Conservation (phyloP, 2,888 invertebrate genomes). For the Hydropsyche betteni region DNA sequence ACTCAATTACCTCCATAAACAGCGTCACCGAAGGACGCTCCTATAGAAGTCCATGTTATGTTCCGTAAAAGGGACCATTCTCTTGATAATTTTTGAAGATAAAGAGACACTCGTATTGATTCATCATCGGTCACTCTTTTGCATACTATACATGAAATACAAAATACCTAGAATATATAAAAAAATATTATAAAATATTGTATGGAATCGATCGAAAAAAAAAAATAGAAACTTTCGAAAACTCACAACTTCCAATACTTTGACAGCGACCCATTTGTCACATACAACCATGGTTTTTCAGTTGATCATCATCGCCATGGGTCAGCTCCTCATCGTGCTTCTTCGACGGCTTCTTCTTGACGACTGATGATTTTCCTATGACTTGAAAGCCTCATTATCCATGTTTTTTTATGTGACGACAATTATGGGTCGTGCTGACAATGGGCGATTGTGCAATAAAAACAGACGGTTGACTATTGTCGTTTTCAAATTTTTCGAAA, state of each 20-base stretch:
- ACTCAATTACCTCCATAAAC: constrained; percentile 67
- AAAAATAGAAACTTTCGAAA: background rate
- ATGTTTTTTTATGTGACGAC: background rate
- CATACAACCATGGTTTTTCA: constrained; percentile 59
- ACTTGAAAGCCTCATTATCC: constrained; percentile 20
- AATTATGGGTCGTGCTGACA: no score
- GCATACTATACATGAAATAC: constrained; percentile 73
- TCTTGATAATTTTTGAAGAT: constrained; percentile 75
- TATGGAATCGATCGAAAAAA: background rate
- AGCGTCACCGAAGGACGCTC: constrained; percentile 73
- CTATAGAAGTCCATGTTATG: constrained; percentile 77
- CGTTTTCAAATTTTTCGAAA: no score
- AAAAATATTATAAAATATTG: background rate
- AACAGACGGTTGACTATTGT: no score
- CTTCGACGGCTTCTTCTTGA: background rate
- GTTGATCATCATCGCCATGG: background rate
- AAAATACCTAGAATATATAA: constrained; percentile 66
- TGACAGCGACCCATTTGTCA: constrained; percentile 67
- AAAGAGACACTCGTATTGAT: constrained; percentile 72
- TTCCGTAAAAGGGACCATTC: constrained; percentile 80
- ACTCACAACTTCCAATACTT: constrained; percentile 67
- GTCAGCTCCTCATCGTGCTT: constrained; percentile 20
- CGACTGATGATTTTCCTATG: constrained; percentile 13
- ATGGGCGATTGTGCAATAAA: no score
- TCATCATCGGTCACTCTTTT: constrained; percentile 79